phyloP scores from a whole-genome alignment of 92 coral and sea anemone species.

The Epizoanthus fatuus region DNA sequence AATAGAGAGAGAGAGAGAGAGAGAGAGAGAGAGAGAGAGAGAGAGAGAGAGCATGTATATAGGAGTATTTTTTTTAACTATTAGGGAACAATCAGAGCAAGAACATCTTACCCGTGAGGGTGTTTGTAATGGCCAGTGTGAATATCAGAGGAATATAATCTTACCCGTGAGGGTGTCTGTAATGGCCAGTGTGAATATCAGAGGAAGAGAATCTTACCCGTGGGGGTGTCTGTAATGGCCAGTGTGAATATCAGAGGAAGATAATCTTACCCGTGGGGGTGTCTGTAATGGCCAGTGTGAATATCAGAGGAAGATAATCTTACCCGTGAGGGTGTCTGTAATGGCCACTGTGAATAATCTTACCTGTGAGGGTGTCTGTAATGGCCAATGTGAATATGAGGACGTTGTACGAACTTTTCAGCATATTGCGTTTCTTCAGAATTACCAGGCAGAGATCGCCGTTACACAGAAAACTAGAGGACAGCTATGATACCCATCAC shows the following conservation, averaged over 20 bases:
- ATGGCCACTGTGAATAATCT: not conserved
- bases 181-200: no score
- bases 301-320: not conserved
- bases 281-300: no score
- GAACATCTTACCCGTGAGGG: no score
- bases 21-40: no score
- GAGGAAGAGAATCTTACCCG: no score
- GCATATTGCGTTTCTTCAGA: not conserved
- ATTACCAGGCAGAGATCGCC: not conserved
- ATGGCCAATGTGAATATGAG: not conserved
- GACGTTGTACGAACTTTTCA: not conserved
- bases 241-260: no score
- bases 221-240: no score
- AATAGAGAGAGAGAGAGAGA: no score
- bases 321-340: not conserved
- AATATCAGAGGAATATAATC: no score
- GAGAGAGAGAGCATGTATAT: not conserved
- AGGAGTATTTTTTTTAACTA: not conserved
- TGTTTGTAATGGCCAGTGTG: not conserved
- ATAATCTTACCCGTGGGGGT: no score
- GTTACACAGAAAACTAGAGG: not conserved
- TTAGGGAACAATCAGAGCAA: no score
- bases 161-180: no score
- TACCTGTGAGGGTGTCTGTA: constrained; percentile 1
- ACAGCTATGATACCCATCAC: constrained; percentile 4